Percentiles rank a stretch among this genome's conserved stretches.
These are phyloP conservation scores for Montipora capitata DNA, from an alignment of 92 coral and sea anemone species.

Conservation along the genomic window DNA sequence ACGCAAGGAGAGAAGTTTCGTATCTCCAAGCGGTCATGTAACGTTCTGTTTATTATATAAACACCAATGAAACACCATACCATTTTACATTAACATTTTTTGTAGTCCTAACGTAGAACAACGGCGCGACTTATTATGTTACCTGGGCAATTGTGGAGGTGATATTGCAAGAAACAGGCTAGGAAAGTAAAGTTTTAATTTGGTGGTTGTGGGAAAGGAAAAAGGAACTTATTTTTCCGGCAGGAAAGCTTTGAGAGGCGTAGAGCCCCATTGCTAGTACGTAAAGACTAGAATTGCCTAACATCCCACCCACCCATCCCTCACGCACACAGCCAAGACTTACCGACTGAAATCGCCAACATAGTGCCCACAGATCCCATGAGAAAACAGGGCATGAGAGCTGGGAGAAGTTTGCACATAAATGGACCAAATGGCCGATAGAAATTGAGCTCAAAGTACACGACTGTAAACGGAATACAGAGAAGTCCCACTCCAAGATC, in stretches of 20 bases:
- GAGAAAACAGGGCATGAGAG: conserved; percentile 87
- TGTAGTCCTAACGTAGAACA: no score
- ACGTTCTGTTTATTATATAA: no score
- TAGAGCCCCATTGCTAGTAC: background rate
- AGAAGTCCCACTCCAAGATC: conserved; percentile 95
- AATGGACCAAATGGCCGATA: conserved; percentile 93
- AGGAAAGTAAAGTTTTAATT: background rate
- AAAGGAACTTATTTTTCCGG: no score
- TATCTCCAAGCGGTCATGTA: no score
- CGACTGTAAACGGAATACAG: conserved; percentile 95
- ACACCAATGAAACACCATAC: no score
- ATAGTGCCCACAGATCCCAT: conserved; percentile 99
- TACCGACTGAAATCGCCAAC: conserved; percentile 96
- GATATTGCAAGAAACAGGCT: background rate
- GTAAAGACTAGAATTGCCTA: background rate
- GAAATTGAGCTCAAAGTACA: conserved; percentile 86
- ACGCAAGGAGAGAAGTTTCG: background rate
- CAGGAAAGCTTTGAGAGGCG: no score
- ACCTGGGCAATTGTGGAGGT: no score
- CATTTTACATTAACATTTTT: no score
- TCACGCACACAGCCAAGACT: background rate
- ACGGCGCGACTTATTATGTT: no score
- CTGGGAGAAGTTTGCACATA: conserved; percentile 92
- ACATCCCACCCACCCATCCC: no score
- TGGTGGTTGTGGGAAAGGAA: no score